phyloP scores from a whole-genome alignment of 37 sponge, comb jelly and placozoan species.

The Amphimedon queenslandica region DNA sequence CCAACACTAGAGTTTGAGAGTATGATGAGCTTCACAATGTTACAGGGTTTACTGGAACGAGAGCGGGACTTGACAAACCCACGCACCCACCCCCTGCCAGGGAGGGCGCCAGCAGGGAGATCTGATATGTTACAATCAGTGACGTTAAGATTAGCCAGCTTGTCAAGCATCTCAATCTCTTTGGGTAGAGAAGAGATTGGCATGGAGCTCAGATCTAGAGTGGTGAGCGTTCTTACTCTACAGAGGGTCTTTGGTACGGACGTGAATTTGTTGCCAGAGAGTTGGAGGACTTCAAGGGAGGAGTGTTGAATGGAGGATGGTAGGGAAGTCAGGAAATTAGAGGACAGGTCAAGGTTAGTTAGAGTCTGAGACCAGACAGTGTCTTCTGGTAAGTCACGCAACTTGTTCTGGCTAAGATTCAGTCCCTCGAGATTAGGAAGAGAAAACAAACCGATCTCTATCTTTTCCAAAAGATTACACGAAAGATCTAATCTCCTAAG shows the following conservation, averaged over 20 bases:
- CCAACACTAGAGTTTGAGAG: slow-evolving; percentile 52
- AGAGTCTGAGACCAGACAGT: slow-evolving; percentile 51
- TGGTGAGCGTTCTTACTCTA: slow-evolving; percentile 58
- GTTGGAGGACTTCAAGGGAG: slow-evolving; percentile 49
- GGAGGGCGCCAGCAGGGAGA: slow-evolving; percentile 26
- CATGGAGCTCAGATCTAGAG: slow-evolving; percentile 55
- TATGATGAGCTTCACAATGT: slow-evolving; percentile 50
- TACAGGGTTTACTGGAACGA: slow-evolving; percentile 57
- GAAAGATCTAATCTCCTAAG: slow-evolving; percentile 67
- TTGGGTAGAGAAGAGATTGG: slow-evolving; percentile 48
- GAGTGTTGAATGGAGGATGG: slow-evolving; percentile 63
- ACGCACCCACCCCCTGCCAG: slow-evolving; percentile 16
- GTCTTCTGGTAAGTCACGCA: slow-evolving; percentile 50
- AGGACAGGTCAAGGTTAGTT: slow-evolving; percentile 48
- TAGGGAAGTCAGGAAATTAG: slow-evolving; percentile 50
- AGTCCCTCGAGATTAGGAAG: slow-evolving; percentile 69
- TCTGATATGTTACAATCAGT: slow-evolving; percentile 41
- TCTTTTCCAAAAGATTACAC: slow-evolving; percentile 46
- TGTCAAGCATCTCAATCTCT: slow-evolving; percentile 56
- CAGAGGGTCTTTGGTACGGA: slow-evolving; percentile 59
- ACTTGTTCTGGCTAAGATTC: slow-evolving; percentile 43
- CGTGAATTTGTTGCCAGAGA: slow-evolving; percentile 54
- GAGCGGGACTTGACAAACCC: slow-evolving; percentile 44
- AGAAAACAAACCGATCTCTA: slow-evolving; percentile 47
- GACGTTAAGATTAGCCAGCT: slow-evolving; percentile 56